phyloP scores from a whole-genome alignment of 2,113 vertebrate genomes.

The Oncorhynchus gorbuscha region DNA sequence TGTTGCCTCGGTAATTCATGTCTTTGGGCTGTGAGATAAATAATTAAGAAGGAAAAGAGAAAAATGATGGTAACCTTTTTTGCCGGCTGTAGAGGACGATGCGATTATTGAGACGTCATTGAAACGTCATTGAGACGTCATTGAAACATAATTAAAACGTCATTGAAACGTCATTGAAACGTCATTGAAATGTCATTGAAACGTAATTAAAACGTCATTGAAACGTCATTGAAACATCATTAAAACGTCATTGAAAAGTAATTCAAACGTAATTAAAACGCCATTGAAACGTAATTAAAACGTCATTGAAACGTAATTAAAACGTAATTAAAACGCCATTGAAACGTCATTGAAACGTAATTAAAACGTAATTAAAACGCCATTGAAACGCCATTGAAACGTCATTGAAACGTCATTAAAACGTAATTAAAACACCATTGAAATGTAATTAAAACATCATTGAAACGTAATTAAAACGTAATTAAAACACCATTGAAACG shows the following conservation, averaged over 20 bases:
- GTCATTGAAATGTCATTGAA: slow-evolving; percentile 51
- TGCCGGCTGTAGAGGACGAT: slow-evolving; percentile 54
- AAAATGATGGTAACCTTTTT: slow-evolving; percentile 39
- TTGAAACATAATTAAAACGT: not conserved
- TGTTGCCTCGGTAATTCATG: slow-evolving; percentile 52
- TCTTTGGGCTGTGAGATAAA: slow-evolving; percentile 51
- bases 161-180: slow-evolving; percentile 66
- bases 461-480: slow-evolving; percentile 52
- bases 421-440: slow-evolving; percentile 45
- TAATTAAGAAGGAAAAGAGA: slow-evolving; percentile 50
- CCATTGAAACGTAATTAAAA: slow-evolving; percentile 69
- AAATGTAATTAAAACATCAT: slow-evolving; percentile 61
- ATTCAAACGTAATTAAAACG: slow-evolving; percentile 68
- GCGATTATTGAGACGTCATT: slow-evolving; percentile 64
- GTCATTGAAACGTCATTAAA: slow-evolving; percentile 48
- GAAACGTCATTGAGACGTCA: slow-evolving; percentile 59
- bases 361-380: slow-evolving; percentile 18
- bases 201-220: slow-evolving; percentile 50
- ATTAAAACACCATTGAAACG: slow-evolving; percentile 65
- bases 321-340: too few species aligned
- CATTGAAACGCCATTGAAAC: slow-evolving; percentile 52
- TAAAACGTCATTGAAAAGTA: slow-evolving; percentile 64
- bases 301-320: slow-evolving; percentile 64
- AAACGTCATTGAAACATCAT: slow-evolving; percentile 33
- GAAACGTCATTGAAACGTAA: slow-evolving; percentile 64